Base-by-base conservation (phyloP, 2,888 invertebrate genomes). In the Sinhomidia bicolor region DNA sequence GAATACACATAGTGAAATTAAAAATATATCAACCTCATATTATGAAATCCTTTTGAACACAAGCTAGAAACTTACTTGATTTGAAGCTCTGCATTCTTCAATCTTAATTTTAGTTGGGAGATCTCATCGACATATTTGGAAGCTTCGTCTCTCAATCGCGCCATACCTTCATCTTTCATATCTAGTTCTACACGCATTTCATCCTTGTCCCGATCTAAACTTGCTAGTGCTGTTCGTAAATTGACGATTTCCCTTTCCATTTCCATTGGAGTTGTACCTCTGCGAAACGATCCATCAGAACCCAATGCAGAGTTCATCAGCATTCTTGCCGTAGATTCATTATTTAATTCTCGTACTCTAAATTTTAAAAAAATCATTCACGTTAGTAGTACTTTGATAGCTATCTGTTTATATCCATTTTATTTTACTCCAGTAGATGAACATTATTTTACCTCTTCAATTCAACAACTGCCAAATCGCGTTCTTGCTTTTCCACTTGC, bases 181-280 rank as follows among this genome's bases (percentile, higher is more conserved):
- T 91, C 91, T 12, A 91, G 44, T 26, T 92, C 92, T 1, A 88
- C 86, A 20, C 91, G 85, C 90, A 91, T 90, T 79, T 90, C 90
- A 82, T 91, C 91, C 23, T 91, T 91, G 29, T 92, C 92, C 23
- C 91, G 81, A 65, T 92, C 92, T 12, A 92, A 74, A 51, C 80
- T 90, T 60, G 88, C 88, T 17, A 91, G 74, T 14, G 90, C 86
- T 10, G 81, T 62, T 29, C 85, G 68, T 5, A 91, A 68, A 32
- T 88, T 80, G 4, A 74, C 78, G 14, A 90, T 89, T 83, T 92
- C 92, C 51, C 89, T 71, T 74, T 91, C 91, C 71, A 91, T 51
- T 26, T 89, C 90, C 88, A 88, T 88, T 7, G 88, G 88, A 12
- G 88, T 76, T 29, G 80, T 47, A 0, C 89, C 80, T 41, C 85